Evolutionary conservation across 2,113 vertebrate species (phyloP).

Genomic region (Pelecanoides urinatrix): DNA sequence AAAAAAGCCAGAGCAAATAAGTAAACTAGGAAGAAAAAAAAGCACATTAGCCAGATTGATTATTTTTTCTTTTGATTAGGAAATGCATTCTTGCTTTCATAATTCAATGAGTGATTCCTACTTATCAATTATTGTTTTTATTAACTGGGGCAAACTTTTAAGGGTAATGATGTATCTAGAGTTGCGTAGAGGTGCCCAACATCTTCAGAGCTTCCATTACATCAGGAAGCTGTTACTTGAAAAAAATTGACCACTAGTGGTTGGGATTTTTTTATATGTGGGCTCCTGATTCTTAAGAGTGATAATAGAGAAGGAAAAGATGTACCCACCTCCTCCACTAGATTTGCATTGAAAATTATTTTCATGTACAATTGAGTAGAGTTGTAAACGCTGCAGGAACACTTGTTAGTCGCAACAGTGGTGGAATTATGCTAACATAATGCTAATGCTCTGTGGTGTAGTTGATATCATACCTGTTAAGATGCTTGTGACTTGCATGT

Average conservation of each 20-base stretch:
- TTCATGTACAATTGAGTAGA: neutral
- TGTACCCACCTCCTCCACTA: neutral
- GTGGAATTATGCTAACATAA: conserved; percentile 8
- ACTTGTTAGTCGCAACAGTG: conserved; percentile 1
- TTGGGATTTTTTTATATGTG: neutral
- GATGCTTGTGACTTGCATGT: neutral
- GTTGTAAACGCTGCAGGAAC: conserved; percentile 2
- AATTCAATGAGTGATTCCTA: neutral
- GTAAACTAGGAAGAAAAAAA: neutral
- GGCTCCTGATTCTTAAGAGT: neutral
- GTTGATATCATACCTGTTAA: neutral
- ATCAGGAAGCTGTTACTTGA: neutral
- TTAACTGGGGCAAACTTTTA: neutral
- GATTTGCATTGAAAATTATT: neutral
- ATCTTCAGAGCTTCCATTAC: neutral
- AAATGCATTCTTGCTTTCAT: neutral
- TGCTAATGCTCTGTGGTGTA: neutral
- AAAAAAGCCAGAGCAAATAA: neutral
- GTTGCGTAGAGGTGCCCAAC: neutral
- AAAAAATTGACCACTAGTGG: neutral
- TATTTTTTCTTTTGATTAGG: neutral
- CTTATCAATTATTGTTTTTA: neutral
- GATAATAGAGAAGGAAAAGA: neutral
- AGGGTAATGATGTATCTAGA: neutral
- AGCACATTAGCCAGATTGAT: neutral